Base-by-base conservation (phyloP, 2,888 invertebrate species). In the Drosophila rubida region DNA sequence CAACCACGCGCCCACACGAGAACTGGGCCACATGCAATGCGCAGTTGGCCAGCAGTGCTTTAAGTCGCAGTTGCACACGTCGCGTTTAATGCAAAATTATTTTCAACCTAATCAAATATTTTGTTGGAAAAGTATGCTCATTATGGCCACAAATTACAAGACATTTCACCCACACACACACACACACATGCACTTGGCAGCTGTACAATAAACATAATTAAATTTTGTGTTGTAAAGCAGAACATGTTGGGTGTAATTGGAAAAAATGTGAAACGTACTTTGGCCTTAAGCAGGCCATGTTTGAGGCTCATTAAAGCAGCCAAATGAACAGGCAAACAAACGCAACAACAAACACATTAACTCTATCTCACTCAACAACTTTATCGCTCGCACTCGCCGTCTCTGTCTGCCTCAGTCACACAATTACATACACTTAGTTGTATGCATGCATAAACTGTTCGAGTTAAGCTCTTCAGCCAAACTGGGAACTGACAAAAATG, bases 271-370 rank as follows among this genome's bases (percentile, higher is more conserved):
- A 68, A 69, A 75, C 49, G 63, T 51, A 69, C 53, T 69, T 70
- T 69, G 69, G 51, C 66, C 75, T 63, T 66, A 69, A 60, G 74
- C 75, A 51, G 80, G 58, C 57, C 67, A 54, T 64, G 49, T 69
- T 73, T 23, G 54, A 30, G 54, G 46, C 87, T 86, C 72, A 80
- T 86, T 80, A 80, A 63, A 68, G 73, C 45, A 42, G 37, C 64
- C 66, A 76, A 62, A 69, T 54, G 53, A 66, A 66, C 25, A 61
- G 44, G 35, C 22, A 42, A 55, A 22, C 46, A 58, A 50, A 50
- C 59, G 46, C 41, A 74, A 27, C 35, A 51, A 46, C 46, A 67
- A 67, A 68, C 50, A 50, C 27, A 22, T 41, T 14, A 16, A 23
- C 41, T 41, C 16, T 30, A 8, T 49, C 27, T 53, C 44, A 14